These are phyloP conservation scores for Darevskia mixta DNA, from an alignment of 2,797 vertebrate genomes.

Conservation along the genomic window DNA sequence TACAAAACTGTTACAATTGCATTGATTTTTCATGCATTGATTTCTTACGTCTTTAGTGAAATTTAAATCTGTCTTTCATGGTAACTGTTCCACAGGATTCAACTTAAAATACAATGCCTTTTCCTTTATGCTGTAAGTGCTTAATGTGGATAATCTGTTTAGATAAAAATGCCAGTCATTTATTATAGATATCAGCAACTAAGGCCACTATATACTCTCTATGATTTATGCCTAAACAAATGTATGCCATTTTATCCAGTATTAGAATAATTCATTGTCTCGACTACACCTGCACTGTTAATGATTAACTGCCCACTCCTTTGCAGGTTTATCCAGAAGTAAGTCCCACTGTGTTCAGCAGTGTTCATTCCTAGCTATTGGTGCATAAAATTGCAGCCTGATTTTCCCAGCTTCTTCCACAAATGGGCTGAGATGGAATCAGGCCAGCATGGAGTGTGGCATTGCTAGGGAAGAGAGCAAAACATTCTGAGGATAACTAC, in stretches of 20 bases:
- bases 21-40: constrained; percentile 4
- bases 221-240: neutral
- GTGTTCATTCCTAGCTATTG: neutral
- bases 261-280: neutral
- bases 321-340: neutral
- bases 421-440: constrained; percentile 46
- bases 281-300: neutral
- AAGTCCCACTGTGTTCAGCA: neutral
- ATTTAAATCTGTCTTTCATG: constrained; percentile 36
- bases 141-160: neutral
- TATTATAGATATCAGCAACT: neutral
- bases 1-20: constrained; percentile 22
- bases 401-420: neutral
- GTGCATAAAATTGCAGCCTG: neutral
- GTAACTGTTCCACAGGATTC: neutral
- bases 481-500: accelerated
- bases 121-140: neutral
- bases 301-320: neutral
- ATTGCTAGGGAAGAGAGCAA: neutral
- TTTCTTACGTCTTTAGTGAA: constrained; percentile 29
- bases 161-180: neutral
- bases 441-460: constrained; percentile 11
- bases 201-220: neutral
- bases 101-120: neutral
- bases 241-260: neutral